Conservation (phyloP, 2,797 vertebrate species). For the Muscicapa comitata region DNA sequence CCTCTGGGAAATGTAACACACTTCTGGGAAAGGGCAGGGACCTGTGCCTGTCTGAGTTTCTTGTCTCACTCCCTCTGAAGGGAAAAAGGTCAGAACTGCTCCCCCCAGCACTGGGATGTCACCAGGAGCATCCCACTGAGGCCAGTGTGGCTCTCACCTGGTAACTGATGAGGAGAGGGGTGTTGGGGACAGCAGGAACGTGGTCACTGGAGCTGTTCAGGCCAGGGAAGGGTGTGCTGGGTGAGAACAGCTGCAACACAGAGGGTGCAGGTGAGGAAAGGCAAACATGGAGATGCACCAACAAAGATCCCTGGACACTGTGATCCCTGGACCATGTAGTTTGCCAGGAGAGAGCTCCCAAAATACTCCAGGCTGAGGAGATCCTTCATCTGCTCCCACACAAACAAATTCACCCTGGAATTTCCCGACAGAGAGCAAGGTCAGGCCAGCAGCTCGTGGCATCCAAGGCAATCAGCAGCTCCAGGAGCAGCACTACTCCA, state of each 20-base stretch:
- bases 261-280: conserved; percentile 1
- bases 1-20: neutral
- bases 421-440: neutral
- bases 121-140: neutral
- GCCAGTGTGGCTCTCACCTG: conserved; percentile 76
- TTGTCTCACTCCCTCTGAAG: neutral
- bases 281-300: neutral
- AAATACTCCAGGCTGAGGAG: neutral
- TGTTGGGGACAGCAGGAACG: conserved; percentile 81
- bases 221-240: conserved; percentile 77
- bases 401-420: neutral
- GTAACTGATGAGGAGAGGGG: conserved; percentile 84
- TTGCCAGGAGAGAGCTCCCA: neutral
- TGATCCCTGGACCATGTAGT: neutral
- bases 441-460: neutral
- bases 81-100: neutral
- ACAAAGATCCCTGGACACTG: neutral
- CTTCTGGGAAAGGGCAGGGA: neutral
- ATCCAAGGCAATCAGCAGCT: neutral
- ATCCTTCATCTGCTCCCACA: neutral
- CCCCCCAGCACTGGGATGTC: neutral
- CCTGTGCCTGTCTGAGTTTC: neutral
- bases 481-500: neutral
- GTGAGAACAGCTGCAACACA: conserved; percentile 71
- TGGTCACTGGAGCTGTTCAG: conserved; percentile 83